Conservation (phyloP, 1,140 invertebrate species). For the Carposina sasakii region DNA sequence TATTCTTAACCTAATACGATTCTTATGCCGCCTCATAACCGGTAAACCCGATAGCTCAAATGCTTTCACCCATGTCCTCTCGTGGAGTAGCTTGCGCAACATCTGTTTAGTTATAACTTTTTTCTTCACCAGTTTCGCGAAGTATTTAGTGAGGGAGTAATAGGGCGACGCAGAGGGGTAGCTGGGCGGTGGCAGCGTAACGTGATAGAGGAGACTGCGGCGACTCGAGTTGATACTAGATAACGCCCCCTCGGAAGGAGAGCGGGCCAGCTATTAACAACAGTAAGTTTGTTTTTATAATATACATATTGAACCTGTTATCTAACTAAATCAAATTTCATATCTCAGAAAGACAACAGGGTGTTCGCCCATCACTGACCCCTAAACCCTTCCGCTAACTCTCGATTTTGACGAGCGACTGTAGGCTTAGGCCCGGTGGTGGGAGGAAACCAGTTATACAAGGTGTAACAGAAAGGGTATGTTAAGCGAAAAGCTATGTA, state of each 20-base stretch:
- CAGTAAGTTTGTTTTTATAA: too few species aligned
- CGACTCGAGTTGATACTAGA: slow-evolving; percentile 68
- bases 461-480: too few species aligned
- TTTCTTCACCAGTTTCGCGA: slow-evolving; percentile 80
- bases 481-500: too few species aligned
- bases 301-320: too few species aligned
- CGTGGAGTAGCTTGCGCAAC: slow-evolving; percentile 79
- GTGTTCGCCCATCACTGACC: too few species aligned
- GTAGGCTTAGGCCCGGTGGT: too few species aligned
- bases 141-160: slow-evolving; percentile 81
- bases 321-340: too few species aligned
- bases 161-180: slow-evolving; percentile 80
- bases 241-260: slow-evolving; percentile 67
- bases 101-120: slow-evolving; percentile 80
- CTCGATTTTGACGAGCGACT: too few species aligned
- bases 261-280: slow-evolving; percentile 64
- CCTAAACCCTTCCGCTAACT: too few species aligned
- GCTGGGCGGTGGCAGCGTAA: slow-evolving; percentile 75
- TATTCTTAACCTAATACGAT: slow-evolving; percentile 70
- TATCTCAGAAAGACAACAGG: too few species aligned
- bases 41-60: slow-evolving; percentile 70
- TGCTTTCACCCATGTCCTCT: slow-evolving; percentile 62
- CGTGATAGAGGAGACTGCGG: slow-evolving; percentile 68
- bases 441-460: too few species aligned
- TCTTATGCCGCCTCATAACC: slow-evolving; percentile 72